A percentile compares a stretch with the other conserved stretches of the same genome.
Evolutionary conservation across 2,113 vertebrate genomes (phyloP).

Genomic region (Xyrauchen texanus): DNA sequence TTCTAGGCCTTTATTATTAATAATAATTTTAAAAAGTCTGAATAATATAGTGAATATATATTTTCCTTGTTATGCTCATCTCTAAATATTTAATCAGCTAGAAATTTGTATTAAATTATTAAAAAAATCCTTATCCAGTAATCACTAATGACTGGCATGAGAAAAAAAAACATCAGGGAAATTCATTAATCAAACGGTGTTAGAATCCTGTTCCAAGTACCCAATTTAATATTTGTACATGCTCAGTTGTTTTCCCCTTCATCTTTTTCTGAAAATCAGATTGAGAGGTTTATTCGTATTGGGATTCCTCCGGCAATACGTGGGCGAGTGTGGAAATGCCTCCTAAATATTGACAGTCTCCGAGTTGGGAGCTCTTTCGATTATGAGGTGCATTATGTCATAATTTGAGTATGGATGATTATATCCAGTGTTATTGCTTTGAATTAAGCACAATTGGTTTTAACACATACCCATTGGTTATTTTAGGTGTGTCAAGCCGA

Average conservation of each 20-base stretch:
- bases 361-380: conserved; percentile 62
- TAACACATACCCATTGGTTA: neutral
- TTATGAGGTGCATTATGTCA: conserved; percentile 66
- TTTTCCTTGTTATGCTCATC: no score
- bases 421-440: neutral
- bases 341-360: conserved; percentile 62
- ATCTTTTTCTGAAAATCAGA: conserved; percentile 52
- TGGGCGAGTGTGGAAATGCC: conserved; percentile 70
- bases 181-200: no score
- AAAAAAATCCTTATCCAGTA: no score
- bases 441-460: neutral
- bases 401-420: no score
- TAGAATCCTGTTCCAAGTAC: neutral
- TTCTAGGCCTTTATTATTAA: no score
- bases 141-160: no score
- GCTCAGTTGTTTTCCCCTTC: neutral
- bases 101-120: no score
- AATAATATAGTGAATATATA: no score
- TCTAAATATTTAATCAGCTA: no score
- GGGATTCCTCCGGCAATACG: conserved; percentile 70
- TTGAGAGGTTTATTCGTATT: conserved; percentile 72
- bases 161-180: no score
- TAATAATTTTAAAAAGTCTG: no score
- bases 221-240: neutral
- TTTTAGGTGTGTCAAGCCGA: conserved; percentile 67